phyloP scores from a whole-genome alignment of 2,797 vertebrate genomes.

The Diplodus puntazzo region DNA sequence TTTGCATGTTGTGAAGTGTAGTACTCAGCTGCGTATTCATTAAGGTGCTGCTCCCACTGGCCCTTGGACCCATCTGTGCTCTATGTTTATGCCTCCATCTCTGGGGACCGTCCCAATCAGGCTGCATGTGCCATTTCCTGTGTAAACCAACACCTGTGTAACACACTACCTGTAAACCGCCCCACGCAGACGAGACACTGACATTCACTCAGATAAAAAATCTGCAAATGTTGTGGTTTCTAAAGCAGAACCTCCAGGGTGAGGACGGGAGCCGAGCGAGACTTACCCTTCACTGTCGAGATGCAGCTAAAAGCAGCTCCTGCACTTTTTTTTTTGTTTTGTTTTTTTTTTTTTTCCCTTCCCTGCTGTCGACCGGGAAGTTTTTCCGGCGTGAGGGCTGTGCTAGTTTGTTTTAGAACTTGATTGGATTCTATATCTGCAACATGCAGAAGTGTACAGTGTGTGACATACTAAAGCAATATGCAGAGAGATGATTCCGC shows the following conservation, averaged over 20 bases:
- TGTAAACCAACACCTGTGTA: conserved; percentile 87
- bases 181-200: conserved; percentile 76
- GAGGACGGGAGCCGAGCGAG: conserved; percentile 61
- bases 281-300: conserved; percentile 56
- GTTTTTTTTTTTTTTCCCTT: neutral
- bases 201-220: conserved; percentile 77
- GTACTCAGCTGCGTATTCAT: conserved; percentile 87
- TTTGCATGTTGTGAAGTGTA: conserved; percentile 85
- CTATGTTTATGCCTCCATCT: conserved; percentile 82
- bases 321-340: conserved; percentile 39
- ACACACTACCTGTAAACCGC: conserved; percentile 85
- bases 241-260: conserved; percentile 76
- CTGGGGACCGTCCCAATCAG: conserved; percentile 83
- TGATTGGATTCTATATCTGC: conserved; percentile 86
- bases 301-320: conserved; percentile 70
- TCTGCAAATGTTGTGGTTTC: conserved; percentile 81
- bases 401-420: conserved; percentile 81
- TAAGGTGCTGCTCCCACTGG: conserved; percentile 87
- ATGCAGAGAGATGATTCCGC: conserved; percentile 84
- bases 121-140: conserved; percentile 85
- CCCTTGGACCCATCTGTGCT: conserved; percentile 86
- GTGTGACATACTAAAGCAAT: conserved; percentile 81
- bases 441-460: conserved; percentile 80
- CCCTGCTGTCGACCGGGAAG: conserved; percentile 70
- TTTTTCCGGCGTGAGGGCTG: conserved; percentile 68